Conservation (phyloP, 2,888 invertebrate genomes). For the Lathronympha strigana region DNA sequence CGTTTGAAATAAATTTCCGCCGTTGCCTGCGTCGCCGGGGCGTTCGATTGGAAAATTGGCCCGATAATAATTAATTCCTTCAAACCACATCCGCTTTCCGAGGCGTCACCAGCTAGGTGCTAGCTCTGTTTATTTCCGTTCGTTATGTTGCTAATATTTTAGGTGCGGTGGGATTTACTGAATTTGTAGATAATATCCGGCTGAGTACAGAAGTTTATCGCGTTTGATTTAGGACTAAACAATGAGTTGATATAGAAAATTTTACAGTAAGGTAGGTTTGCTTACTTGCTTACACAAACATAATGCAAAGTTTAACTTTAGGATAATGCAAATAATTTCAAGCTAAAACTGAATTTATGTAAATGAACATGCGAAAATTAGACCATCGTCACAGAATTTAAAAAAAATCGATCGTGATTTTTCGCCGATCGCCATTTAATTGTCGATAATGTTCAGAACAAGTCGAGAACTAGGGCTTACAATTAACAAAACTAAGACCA, state of each 20-base stretch:
- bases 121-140: conserved; percentile 54
- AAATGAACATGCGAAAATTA: no score
- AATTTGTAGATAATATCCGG: conserved; percentile 5
- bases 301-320: no score
- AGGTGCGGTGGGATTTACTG: conserved; percentile 16
- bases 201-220: neutral
- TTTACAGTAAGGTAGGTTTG: neutral
- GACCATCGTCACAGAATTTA: no score
- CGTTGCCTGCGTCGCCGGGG: conserved; percentile 60
- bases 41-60: conserved; percentile 79
- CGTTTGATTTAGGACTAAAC: neutral
- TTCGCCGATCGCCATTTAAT: no score
- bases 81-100: conserved; percentile 60
- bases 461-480: no score
- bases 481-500: no score
- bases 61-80: conserved; percentile 77
- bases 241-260: neutral
- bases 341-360: no score
- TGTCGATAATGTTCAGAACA: no score
- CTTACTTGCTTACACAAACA: no score
- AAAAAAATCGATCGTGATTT: no score
- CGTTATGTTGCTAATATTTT: conserved; percentile 27
- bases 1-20: conserved; percentile 80
- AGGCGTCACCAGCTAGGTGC: conserved; percentile 48
- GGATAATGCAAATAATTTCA: no score